These are phyloP conservation scores for Steinernema feltiae DNA, from an alignment of 1,140 invertebrate species.

Conservation along the genomic window DNA sequence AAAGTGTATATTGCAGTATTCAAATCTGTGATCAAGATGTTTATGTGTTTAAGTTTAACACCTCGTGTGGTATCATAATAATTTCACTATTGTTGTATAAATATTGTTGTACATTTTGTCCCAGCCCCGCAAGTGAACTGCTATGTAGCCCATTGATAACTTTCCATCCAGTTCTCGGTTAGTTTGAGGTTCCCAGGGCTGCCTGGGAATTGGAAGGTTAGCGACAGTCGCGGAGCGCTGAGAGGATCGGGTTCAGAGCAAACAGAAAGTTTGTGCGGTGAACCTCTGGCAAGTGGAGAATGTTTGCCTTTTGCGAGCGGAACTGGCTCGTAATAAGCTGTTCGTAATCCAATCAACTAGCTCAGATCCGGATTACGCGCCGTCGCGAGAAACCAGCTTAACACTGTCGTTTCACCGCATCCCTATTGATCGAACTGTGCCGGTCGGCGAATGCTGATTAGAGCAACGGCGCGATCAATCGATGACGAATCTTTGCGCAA, in stretches of 20 bases:
- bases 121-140: no score
- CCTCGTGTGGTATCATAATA: background rate
- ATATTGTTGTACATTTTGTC: background rate
- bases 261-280: slow-evolving; percentile 1
- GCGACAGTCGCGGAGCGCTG: background rate
- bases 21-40: slow-evolving; percentile 1
- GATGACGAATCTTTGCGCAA: background rate
- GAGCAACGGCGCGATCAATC: background rate
- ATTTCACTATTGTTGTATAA: background rate
- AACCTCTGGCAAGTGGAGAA: background rate
- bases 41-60: background rate
- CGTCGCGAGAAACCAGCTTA: slow-evolving; percentile 6
- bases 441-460: background rate
- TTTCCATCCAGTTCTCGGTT: no score
- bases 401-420: background rate
- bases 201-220: no score
- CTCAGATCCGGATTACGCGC: slow-evolving; percentile 9
- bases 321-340: slow-evolving; percentile 6
- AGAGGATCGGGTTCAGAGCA: slow-evolving; percentile 4
- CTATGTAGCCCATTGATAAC: no score
- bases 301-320: slow-evolving; percentile 12
- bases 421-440: background rate
- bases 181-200: no score
- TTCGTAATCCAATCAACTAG: slow-evolving; percentile 11
- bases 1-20: background rate